Percentiles rank a stretch among this genome's conserved stretches.
phyloP scores from a whole-genome alignment of 2,888 invertebrate genomes.

The Xanthia icteritia region DNA sequence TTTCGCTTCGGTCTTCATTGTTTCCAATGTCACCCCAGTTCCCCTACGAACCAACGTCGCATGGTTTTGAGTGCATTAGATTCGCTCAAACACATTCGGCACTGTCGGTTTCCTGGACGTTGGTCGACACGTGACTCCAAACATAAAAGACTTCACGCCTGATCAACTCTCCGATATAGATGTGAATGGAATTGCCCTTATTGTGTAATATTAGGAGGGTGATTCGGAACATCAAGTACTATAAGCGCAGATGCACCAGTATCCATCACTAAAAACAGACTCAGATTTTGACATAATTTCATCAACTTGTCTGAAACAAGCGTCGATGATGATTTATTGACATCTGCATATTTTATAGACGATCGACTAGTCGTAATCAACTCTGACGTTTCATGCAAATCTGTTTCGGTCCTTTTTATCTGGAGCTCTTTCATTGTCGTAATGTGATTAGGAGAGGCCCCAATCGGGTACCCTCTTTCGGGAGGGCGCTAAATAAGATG shows the following conservation, averaged over 20 bases:
- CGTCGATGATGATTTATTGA: constrained; percentile 73
- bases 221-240: constrained; percentile 69
- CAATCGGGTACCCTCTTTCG: constrained; percentile 80
- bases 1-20: constrained; percentile 74
- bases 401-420: constrained; percentile 87
- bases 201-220: constrained; percentile 84
- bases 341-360: constrained; percentile 76
- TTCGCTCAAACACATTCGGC: constrained; percentile 86
- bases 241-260: constrained; percentile 65
- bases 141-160: constrained; percentile 89
- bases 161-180: constrained; percentile 84
- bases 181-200: constrained; percentile 89
- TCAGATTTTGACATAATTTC: constrained; percentile 24
- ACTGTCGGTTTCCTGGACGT: constrained; percentile 86
- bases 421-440: constrained; percentile 86
- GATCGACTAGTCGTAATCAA: constrained; percentile 81
- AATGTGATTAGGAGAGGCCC: constrained; percentile 88
- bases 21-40: constrained; percentile 72
- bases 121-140: constrained; percentile 87
- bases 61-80: constrained; percentile 89
- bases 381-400: constrained; percentile 88
- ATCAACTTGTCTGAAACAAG: constrained; percentile 32
- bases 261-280: constrained; percentile 48
- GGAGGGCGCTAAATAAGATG: constrained; percentile 89
- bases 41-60: constrained; percentile 77